Percentiles rank a stretch among this genome's conserved stretches.
phyloP scores from a whole-genome alignment of 2,888 invertebrate species.

The Rotaria magnacalcarata region DNA sequence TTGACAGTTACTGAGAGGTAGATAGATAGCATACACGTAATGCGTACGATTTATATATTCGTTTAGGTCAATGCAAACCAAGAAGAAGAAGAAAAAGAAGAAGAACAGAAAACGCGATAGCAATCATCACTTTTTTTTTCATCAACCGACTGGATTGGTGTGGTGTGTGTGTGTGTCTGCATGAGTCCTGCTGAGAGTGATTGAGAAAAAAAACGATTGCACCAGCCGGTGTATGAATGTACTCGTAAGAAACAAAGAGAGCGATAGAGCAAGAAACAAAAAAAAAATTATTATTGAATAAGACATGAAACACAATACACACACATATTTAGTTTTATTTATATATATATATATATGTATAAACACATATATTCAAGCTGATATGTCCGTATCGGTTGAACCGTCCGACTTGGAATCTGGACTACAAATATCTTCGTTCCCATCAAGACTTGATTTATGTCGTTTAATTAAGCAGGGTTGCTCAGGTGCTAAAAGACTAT shows the following conservation, averaged over 20 bases:
- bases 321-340: conserved; percentile 10
- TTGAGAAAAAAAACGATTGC: background rate
- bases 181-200: conserved; percentile 4
- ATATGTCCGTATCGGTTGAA: conserved; percentile 28
- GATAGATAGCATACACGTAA: background rate
- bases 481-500: conserved; percentile 42
- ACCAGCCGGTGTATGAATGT: conserved; percentile 16
- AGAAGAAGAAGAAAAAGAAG: background rate
- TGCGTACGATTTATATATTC: background rate
- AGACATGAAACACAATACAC: conserved; percentile 29
- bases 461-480: conserved; percentile 7
- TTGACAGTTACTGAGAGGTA: background rate
- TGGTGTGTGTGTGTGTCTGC: background rate
- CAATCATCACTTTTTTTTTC: conserved; percentile 20
- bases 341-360: conserved; percentile 12
- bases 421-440: conserved; percentile 8
- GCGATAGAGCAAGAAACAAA: background rate
- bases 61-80: background rate
- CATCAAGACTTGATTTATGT: background rate
- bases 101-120: conserved; percentile 18
- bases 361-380: conserved; percentile 11
- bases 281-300: conserved; percentile 18
- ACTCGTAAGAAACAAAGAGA: background rate
- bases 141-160: conserved; percentile 10
- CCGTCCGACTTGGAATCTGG: conserved; percentile 29